Base-by-base conservation (phyloP, 2,888 invertebrate genomes). In the Phaonia tiefii region DNA sequence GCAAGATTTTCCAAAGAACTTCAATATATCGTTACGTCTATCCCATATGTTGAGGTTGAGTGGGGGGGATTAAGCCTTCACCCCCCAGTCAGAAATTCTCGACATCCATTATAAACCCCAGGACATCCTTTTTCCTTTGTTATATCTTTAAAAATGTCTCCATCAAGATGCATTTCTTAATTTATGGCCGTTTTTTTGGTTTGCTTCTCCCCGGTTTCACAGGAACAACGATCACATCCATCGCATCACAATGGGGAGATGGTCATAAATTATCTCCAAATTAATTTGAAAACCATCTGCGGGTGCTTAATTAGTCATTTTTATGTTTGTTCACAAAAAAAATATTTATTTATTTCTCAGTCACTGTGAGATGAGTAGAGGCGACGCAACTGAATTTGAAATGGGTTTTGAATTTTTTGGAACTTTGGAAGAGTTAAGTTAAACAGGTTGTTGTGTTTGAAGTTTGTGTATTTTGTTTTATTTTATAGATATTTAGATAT, bases 211-310 rank as follows among this genome's bases (percentile, higher is more conserved):
- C 31, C 31, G 3, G 4, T 31, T 31, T 31, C 31, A 8, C 8
- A 8, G 4, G 31, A 5, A 5, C 31, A 5, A 3, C 8, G 31
- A 3, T 31, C 31, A 31, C 31, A 3, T 31, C 31, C 8, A 31
- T 8, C 39, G 42, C 63, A 63, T 63, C 42, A 31, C 31, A 5
- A 20, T 39, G 42, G 63, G 22, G 63, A 63, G 63, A 63, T 20
- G 42, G 86, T 84, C 86, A 88, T 88, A 88, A 89, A 88, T 88
- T 87, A 86, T 84, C 81, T 84, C 83, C 84, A 87, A 89, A 89
- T 89, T 87, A 88, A 89, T 89, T 88, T 88, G 85, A 85, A 84
- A 84, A 86, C 85, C 86, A 86, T 84, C 85, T 86, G 86, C 83
- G 79, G 76, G 77, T 72, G 75, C 75, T 83, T 82, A 83, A 81